phyloP scores from a whole-genome alignment of 2,797 vertebrate genomes.

The Muscicapa striata region DNA sequence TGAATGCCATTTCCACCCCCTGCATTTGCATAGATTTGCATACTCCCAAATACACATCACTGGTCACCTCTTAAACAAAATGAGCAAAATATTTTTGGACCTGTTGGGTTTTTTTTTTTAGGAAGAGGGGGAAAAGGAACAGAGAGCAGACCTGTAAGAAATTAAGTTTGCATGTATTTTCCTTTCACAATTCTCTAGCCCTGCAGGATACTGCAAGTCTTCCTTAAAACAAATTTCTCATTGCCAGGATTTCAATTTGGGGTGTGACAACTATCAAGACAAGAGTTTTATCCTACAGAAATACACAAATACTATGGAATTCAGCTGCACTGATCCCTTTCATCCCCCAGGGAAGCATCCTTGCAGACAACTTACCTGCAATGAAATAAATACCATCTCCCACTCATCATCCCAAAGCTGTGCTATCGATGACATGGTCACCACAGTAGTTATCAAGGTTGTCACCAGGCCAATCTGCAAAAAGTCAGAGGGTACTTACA shows the following conservation, averaged over 20 bases:
- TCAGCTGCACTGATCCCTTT: background rate
- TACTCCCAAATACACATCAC: background rate
- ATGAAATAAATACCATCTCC: slow-evolving; percentile 89
- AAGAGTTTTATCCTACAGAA: background rate
- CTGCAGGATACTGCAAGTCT: background rate
- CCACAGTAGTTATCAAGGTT: slow-evolving; percentile 83
- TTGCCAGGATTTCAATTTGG: background rate
- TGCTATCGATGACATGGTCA: slow-evolving; percentile 87
- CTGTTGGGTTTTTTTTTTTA: background rate
- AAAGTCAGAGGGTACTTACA: background rate
- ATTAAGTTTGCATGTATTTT: background rate
- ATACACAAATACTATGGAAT: background rate
- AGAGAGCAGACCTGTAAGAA: background rate
- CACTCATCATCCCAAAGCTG: slow-evolving; percentile 93
- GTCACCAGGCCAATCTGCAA: slow-evolving; percentile 86
- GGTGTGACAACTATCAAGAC: background rate
- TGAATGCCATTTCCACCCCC: background rate
- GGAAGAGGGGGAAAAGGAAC: background rate
- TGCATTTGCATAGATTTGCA: background rate
- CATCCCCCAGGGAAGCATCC: background rate
- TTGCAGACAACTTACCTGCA: slow-evolving; percentile 81
- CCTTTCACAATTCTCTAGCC: background rate
- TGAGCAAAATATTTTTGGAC: background rate
- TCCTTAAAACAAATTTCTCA: background rate
- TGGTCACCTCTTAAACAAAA: background rate